phyloP scores from a whole-genome alignment of 2,113 vertebrate genomes.

The Oenanthe oenanthe region DNA sequence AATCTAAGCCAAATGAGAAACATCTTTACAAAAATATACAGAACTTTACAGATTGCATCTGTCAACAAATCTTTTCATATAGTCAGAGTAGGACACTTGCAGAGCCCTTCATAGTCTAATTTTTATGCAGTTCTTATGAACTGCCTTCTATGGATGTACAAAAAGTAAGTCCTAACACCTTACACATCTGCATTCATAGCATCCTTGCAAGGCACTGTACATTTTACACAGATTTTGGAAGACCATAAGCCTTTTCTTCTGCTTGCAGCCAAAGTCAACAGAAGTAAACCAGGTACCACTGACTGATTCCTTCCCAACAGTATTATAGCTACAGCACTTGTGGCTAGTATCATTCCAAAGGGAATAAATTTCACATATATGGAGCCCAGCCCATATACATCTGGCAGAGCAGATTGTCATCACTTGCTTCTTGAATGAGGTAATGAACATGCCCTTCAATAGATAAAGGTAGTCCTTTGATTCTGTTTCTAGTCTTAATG shows the following conservation, averaged over 20 bases:
- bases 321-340: background rate
- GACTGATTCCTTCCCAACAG: background rate
- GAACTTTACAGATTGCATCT: background rate
- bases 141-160: background rate
- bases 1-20: background rate
- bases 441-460: slow-evolving; percentile 98
- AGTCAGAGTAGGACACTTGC: background rate
- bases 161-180: background rate
- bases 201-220: background rate
- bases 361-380: slow-evolving; percentile 81
- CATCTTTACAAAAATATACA: background rate
- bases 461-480: slow-evolving; percentile 92
- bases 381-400: slow-evolving; percentile 99
- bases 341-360: background rate
- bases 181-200: background rate
- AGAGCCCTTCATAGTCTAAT: background rate
- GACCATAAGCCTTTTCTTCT: background rate
- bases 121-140: background rate
- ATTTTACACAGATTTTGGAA: background rate
- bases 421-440: slow-evolving; percentile 94
- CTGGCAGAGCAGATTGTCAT: slow-evolving; percentile 92
- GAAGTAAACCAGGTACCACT: background rate
- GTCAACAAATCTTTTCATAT: background rate
- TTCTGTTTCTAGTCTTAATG: slow-evolving; percentile 94
- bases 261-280: background rate